Percentiles rank a stretch among this genome's conserved stretches.
Conservation (phyloP, 2,113 vertebrate genomes). For the Scomber colias region DNA sequence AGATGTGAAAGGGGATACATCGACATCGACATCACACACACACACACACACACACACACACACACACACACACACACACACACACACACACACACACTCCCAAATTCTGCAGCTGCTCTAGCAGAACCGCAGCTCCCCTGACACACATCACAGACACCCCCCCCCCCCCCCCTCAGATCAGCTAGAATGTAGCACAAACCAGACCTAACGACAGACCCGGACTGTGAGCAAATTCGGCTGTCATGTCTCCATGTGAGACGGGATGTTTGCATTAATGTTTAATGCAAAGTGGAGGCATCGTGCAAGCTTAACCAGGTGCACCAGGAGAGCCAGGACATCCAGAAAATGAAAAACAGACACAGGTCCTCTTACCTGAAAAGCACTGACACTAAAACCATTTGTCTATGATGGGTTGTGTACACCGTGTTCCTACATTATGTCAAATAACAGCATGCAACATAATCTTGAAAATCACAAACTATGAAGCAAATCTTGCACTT, state of each 20-base stretch:
- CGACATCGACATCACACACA: not conserved
- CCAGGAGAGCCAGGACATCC: not conserved
- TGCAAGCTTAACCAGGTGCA: slow-evolving; percentile 42
- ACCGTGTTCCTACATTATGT: not conserved
- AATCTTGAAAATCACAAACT: not conserved
- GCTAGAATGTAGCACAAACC: slow-evolving; percentile 32
- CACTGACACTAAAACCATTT: not conserved
- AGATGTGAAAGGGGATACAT: not conserved
- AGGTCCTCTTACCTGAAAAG: not conserved
- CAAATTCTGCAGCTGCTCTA: slow-evolving; percentile 19
- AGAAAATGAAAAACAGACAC: not conserved
- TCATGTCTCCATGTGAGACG: slow-evolving; percentile 48
- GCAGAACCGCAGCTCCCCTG: slow-evolving; percentile 29
- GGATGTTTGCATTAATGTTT: slow-evolving; percentile 60
- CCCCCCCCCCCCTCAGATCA: slow-evolving; percentile 29
- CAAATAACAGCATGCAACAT: not conserved
- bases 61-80: slow-evolving; percentile 2
- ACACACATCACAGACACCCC: slow-evolving; percentile 39
- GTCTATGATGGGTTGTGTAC: not conserved
- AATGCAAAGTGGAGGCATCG: slow-evolving; percentile 31
- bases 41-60: not conserved
- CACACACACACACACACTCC: not conserved
- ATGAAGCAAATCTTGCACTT: not conserved
- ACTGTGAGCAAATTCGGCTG: slow-evolving; percentile 12
- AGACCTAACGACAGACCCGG: slow-evolving; percentile 23